Percentiles rank a stretch among this genome's conserved stretches.
Evolutionary conservation across 2,888 invertebrate genomes (phyloP).

Genomic region (Allolobophora icterica): DNA sequence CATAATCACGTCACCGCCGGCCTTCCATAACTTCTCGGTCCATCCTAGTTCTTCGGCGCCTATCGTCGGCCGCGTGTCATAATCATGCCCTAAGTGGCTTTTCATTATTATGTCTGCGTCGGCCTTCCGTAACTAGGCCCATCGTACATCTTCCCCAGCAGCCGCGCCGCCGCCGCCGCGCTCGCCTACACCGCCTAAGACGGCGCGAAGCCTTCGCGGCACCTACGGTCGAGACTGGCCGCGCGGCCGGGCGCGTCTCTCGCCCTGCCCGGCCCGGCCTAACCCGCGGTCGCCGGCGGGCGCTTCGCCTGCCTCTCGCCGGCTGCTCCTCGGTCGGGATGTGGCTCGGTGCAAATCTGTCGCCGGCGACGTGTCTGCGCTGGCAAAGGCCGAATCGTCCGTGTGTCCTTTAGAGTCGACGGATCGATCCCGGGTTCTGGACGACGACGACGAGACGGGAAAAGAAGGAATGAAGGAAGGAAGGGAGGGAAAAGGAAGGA

Average conservation of each 20-base stretch:
- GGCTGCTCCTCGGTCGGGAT: background rate
- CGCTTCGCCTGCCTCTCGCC: background rate
- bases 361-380: background rate
- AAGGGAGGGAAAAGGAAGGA: background rate
- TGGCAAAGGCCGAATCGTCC: background rate
- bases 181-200: background rate
- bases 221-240: background rate
- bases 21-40: background rate
- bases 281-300: background rate
- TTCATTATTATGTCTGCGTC: background rate
- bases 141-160: background rate
- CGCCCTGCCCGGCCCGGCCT: background rate
- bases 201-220: background rate
- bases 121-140: constrained; percentile 11
- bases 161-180: background rate
- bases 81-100: constrained; percentile 10
- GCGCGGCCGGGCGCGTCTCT: background rate
- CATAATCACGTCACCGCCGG: background rate
- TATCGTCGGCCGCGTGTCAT: background rate
- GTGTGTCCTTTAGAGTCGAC: background rate
- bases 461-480: background rate
- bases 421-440: background rate
- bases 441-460: background rate
- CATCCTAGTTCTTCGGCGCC: background rate
- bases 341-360: background rate